These are phyloP conservation scores for Prostheceraeus crozeri DNA, from an alignment of 2,888 invertebrate species.

Conservation along the genomic window DNA sequence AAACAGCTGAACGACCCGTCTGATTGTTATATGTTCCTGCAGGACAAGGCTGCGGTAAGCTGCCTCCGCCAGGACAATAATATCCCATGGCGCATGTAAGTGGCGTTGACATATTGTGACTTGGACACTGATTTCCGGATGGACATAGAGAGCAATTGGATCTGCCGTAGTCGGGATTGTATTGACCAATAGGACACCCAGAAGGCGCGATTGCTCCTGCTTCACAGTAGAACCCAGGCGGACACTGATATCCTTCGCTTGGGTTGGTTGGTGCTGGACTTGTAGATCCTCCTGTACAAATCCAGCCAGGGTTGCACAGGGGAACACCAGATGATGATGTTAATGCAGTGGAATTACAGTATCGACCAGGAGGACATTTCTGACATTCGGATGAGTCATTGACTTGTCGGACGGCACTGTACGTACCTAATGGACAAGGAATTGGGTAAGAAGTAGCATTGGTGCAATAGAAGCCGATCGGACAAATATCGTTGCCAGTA, in stretches of 20 bases:
- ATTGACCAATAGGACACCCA: slow-evolving; percentile 51
- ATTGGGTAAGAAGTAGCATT: slow-evolving; percentile 47
- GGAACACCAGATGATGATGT: slow-evolving; percentile 45
- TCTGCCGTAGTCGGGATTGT: slow-evolving; percentile 47
- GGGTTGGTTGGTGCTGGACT: slow-evolving; percentile 47
- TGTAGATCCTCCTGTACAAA: slow-evolving; percentile 50
- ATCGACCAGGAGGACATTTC: slow-evolving; percentile 49
- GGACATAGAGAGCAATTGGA: slow-evolving; percentile 48
- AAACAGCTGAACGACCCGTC: slow-evolving; percentile 44
- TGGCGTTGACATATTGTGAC: slow-evolving; percentile 49
- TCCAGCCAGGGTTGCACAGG: slow-evolving; percentile 45
- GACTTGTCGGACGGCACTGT: slow-evolving; percentile 45
- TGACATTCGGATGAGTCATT: slow-evolving; percentile 46
- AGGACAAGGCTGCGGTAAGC: slow-evolving; percentile 48
- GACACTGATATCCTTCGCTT: slow-evolving; percentile 48
- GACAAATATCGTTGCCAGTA: slow-evolving; percentile 50
- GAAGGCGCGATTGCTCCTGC: slow-evolving; percentile 46
- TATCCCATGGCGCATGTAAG: slow-evolving; percentile 50
- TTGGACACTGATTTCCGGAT: slow-evolving; percentile 48
- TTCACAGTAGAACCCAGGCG: slow-evolving; percentile 49
- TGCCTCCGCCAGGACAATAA: slow-evolving; percentile 48
- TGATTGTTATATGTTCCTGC: slow-evolving; percentile 51
- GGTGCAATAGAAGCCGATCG: slow-evolving; percentile 49
- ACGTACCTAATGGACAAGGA: slow-evolving; percentile 51
- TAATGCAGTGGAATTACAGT: slow-evolving; percentile 51